Evolutionary conservation across 2,797 vertebrate genomes (phyloP).

Genomic region (Cottoperca gobio): DNA sequence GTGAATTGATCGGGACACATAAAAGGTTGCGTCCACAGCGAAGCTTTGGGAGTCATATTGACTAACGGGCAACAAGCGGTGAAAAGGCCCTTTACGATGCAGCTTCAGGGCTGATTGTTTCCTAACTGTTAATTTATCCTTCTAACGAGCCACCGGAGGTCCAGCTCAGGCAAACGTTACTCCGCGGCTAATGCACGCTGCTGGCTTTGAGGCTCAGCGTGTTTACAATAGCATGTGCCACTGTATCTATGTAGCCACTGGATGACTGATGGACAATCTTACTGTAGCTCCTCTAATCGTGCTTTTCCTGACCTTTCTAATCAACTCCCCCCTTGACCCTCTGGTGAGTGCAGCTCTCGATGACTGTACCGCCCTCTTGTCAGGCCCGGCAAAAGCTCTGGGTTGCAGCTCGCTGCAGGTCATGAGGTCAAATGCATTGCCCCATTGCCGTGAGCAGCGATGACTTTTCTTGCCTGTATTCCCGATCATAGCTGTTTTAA

Average conservation of each 20-base stretch:
- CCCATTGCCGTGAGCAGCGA: constrained; percentile 47
- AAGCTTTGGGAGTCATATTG: constrained; percentile 58
- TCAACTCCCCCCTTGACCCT: constrained; percentile 42
- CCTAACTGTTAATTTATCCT: constrained; percentile 70
- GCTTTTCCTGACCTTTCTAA: constrained; percentile 45
- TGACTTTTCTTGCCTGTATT: constrained; percentile 28
- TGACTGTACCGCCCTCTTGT: constrained; percentile 34
- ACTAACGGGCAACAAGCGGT: constrained; percentile 58
- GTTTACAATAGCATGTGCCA: constrained; percentile 33
- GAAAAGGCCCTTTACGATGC: constrained; percentile 63
- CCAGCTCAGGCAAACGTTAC: constrained; percentile 44
- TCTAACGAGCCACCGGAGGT: constrained; percentile 71
- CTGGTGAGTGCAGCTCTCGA: constrained; percentile 1
- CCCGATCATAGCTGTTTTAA: constrained; percentile 38
- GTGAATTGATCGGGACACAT: constrained; percentile 66
- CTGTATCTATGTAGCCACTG: constrained; percentile 37
- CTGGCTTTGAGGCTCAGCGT: constrained; percentile 26
- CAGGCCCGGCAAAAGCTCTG: constrained; percentile 35
- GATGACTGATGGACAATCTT: constrained; percentile 58
- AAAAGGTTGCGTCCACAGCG: constrained; percentile 44
- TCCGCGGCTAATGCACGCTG: constrained; percentile 39
- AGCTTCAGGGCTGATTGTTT: constrained; percentile 69
- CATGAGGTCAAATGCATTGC: constrained; percentile 54
- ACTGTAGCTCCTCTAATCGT: constrained; percentile 43
- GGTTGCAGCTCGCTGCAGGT: constrained; percentile 44